Percentiles rank a stretch among this genome's conserved stretches.
Evolutionary conservation across 2,797 vertebrate genomes (phyloP).

Genomic region (Hypotaenidia okinawae): DNA sequence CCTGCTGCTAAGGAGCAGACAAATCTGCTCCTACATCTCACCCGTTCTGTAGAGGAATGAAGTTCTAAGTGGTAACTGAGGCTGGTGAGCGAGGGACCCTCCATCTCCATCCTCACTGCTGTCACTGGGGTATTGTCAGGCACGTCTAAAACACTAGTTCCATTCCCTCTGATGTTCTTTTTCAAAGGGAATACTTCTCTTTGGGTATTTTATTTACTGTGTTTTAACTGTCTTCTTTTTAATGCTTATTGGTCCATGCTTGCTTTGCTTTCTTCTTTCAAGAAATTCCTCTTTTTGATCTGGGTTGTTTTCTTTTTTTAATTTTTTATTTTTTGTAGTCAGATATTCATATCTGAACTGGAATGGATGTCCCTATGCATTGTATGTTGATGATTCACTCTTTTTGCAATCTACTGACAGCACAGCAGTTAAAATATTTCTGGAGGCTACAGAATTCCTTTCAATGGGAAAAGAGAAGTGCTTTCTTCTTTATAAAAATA

Average conservation of each 20-base stretch:
- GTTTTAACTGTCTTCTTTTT: conserved; percentile 30
- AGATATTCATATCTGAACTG: not conserved
- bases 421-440: conserved; percentile 20
- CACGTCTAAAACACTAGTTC: not conserved
- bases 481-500: conserved; percentile 6
- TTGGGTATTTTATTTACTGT: conserved; percentile 37
- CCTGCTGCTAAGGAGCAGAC: not conserved
- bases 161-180: conserved; percentile 34
- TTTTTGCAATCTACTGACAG: not conserved
- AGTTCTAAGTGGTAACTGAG: not conserved
- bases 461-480: not conserved
- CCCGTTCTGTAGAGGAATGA: not conserved
- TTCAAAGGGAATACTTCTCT: conserved; percentile 50
- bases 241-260: not conserved
- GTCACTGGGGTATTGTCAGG: not conserved
- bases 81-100: not conserved
- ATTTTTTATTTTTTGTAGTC: not conserved
- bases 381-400: not conserved
- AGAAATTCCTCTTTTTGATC: not conserved
- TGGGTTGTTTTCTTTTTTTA: not conserved
- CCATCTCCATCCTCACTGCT: not conserved
- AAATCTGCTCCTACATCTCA: not conserved
- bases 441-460: conserved; percentile 1
- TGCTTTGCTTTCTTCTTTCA: not conserved
- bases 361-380: not conserved